phyloP scores from a whole-genome alignment of 2,888 invertebrate genomes.

The Acrocyrtus sp. region DNA sequence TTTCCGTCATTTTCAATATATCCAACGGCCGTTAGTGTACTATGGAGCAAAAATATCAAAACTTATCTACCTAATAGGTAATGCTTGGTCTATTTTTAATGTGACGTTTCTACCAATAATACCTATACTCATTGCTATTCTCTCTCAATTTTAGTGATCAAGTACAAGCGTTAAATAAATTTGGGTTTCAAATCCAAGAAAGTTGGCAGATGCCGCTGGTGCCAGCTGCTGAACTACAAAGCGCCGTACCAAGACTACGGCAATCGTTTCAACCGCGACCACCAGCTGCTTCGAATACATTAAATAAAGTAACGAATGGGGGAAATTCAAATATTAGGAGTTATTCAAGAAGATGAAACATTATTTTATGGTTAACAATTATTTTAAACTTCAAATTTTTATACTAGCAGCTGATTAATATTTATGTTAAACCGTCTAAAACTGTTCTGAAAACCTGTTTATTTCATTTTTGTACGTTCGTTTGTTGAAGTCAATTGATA shows the following conservation, averaged over 20 bases:
- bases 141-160: conserved; percentile 57
- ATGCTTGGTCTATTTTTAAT: conserved; percentile 13
- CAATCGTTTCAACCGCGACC: conserved; percentile 38
- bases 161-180: conserved; percentile 49
- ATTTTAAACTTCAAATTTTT: too few species aligned
- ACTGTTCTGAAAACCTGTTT: too few species aligned
- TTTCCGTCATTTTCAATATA: conserved; percentile 53
- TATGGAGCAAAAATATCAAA: conserved; percentile 46
- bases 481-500: too few species aligned
- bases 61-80: conserved; percentile 58
- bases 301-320: conserved; percentile 17
- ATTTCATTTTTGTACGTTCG: too few species aligned
- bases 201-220: conserved; percentile 57
- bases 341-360: too few species aligned
- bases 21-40: conserved; percentile 50
- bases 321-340: conserved; percentile 10
- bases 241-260: conserved; percentile 35
- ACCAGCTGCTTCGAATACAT: conserved; percentile 4
- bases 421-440: too few species aligned
- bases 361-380: too few species aligned
- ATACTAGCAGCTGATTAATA: too few species aligned
- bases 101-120: too few species aligned
- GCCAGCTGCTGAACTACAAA: conserved; percentile 40
- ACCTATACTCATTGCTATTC: too few species aligned
- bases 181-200: conserved; percentile 50